Evolutionary conservation across 2,888 invertebrate species (phyloP).

Genomic region (Cabera pusaria): DNA sequence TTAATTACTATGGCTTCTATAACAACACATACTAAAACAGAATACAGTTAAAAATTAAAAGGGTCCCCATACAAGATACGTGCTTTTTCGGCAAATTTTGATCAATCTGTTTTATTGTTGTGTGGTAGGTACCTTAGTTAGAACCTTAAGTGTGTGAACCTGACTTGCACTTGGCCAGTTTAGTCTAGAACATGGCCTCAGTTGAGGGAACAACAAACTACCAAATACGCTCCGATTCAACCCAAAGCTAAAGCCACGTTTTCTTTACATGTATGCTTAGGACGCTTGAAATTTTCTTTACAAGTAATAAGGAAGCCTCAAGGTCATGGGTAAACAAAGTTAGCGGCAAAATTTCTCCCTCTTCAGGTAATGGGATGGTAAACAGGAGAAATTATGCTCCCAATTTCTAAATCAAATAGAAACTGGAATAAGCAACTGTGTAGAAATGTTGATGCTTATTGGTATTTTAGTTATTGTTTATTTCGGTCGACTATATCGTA

Average conservation of each 20-base stretch:
- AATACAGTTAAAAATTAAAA: too few species aligned
- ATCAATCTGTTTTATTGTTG: too few species aligned
- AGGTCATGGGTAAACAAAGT: slow-evolving; percentile 21
- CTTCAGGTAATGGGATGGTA: slow-evolving; percentile 24
- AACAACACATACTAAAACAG: too few species aligned
- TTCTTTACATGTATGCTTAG: slow-evolving; percentile 18
- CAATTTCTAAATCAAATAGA: slow-evolving; percentile 31
- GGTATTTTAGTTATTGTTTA: slow-evolving; percentile 23
- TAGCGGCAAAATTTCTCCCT: slow-evolving; percentile 18
- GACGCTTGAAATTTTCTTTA: slow-evolving; percentile 17
- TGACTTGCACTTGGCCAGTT: too few species aligned
- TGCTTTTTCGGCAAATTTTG: too few species aligned
- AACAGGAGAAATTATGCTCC: slow-evolving; percentile 24
- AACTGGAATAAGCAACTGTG: slow-evolving; percentile 17
- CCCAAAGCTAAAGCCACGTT: too few species aligned
- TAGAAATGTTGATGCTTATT: slow-evolving; percentile 19
- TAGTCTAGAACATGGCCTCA: too few species aligned
- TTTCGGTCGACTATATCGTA: slow-evolving; percentile 13
- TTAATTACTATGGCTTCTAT: too few species aligned
- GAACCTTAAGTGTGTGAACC: too few species aligned
- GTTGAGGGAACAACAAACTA: too few species aligned
- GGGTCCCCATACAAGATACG: too few species aligned
- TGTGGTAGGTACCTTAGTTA: too few species aligned
- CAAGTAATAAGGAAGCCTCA: slow-evolving; percentile 12
- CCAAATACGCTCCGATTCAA: slow-evolving; percentile 12